These are phyloP conservation scores for Bos indicus DNA, from an alignment of 2,113 vertebrate species.

Conservation along the genomic window DNA sequence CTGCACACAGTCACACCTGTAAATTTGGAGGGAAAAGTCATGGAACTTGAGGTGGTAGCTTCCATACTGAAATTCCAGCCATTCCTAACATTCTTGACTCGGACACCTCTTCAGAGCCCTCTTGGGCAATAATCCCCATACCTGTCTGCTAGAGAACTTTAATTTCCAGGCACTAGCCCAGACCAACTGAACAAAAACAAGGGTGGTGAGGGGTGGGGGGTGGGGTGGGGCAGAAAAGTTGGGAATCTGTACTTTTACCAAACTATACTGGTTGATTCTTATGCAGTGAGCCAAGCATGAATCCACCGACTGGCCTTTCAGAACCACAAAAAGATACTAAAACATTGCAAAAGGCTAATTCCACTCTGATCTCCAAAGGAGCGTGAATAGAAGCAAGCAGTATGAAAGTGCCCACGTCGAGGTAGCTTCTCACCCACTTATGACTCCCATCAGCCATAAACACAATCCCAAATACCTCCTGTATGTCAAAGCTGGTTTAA, in stretches of 20 bases:
- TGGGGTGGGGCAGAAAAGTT: neutral
- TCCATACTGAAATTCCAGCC: neutral
- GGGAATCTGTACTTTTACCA: neutral
- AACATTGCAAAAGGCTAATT: neutral
- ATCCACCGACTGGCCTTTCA: neutral
- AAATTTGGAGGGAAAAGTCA: conserved; percentile 47
- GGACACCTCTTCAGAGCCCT: neutral
- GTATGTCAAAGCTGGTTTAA: neutral
- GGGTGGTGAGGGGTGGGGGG: too few species aligned
- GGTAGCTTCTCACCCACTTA: neutral
- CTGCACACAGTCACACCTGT: conserved; percentile 78
- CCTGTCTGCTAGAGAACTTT: neutral
- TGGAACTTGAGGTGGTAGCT: neutral
- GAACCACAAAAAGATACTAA: neutral
- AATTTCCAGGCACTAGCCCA: neutral
- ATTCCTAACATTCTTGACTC: neutral
- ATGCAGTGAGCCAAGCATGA: neutral
- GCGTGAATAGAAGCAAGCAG: neutral
- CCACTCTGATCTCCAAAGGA: neutral
- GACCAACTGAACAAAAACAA: neutral
- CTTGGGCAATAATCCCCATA: neutral
- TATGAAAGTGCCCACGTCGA: too few species aligned
- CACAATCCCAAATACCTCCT: neutral
- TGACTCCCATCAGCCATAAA: neutral
- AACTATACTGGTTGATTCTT: neutral